phyloP scores from a whole-genome alignment of 2,888 invertebrate species.

The Latrodectus elegans region DNA sequence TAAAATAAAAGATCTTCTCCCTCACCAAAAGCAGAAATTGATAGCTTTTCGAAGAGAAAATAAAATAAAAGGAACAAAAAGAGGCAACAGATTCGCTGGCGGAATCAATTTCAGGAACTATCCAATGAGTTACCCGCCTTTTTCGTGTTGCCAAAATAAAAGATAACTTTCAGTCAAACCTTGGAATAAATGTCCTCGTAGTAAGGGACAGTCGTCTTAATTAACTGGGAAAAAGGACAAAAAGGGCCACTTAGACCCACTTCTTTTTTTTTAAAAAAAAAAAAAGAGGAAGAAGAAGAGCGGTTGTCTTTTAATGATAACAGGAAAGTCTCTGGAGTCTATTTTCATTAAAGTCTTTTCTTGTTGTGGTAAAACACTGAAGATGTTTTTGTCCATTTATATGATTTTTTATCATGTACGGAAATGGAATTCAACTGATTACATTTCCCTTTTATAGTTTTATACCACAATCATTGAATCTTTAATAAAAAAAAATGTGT shows the following conservation, averaged over 20 bases:
- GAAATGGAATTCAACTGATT: too few relatives aligned
- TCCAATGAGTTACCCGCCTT: constrained; percentile 41
- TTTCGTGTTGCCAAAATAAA: constrained; percentile 57
- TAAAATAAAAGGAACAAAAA: constrained; percentile 4
- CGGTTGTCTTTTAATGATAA: constrained; percentile 41
- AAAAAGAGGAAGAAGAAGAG: constrained; percentile 21
- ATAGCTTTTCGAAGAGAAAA: constrained; percentile 1
- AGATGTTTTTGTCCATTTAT: constrained; percentile 32
- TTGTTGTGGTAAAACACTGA: constrained; percentile 49
- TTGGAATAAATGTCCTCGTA: constrained; percentile 31
- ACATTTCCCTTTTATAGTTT: too few relatives aligned
- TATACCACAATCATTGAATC: too few relatives aligned
- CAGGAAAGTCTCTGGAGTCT: constrained; percentile 33
- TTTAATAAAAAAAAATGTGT: too few relatives aligned
- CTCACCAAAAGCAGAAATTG: constrained; percentile 9
- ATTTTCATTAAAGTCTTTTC: constrained; percentile 45
- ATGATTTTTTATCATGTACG: background rate
- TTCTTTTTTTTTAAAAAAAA: constrained; percentile 15
- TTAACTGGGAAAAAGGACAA: constrained; percentile 48
- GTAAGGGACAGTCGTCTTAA: constrained; percentile 53
- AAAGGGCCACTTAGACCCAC: constrained; percentile 37
- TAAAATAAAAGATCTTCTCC: constrained; percentile 14
- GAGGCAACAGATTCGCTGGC: constrained; percentile 23
- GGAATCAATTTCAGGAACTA: constrained; percentile 37
- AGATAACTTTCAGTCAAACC: constrained; percentile 54